Evolutionary conservation across 2,113 vertebrate genomes (phyloP).

Genomic region (Mus pahari): DNA sequence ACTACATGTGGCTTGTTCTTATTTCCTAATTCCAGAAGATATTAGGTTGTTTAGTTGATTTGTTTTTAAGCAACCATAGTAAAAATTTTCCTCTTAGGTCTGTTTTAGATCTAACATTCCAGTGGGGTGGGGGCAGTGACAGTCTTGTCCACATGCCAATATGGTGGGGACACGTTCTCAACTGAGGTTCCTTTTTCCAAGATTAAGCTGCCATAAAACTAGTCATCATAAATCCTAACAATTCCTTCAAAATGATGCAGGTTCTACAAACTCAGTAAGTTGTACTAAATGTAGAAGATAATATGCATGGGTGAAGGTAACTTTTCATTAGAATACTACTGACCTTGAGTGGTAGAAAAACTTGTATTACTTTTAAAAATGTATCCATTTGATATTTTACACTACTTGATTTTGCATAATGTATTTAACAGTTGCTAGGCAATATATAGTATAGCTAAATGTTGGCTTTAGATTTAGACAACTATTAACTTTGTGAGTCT

Average conservation of each 20-base stretch:
- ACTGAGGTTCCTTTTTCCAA: not conserved
- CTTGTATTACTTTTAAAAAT: not conserved
- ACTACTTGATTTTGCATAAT: not conserved
- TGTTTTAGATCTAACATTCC: not conserved
- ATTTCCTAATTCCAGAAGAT: not conserved
- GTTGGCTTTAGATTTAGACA: constrained; percentile 8
- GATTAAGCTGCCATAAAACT: not conserved
- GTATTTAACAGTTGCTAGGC: not conserved
- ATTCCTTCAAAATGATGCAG: not conserved
- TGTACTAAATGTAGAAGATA: not conserved
- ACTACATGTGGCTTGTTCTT: not conserved
- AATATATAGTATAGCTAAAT: not conserved
- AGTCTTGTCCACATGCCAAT: not conserved
- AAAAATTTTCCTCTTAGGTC: not conserved
- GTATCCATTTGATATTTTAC: not conserved
- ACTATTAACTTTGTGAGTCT: not conserved
- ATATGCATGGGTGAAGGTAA: not conserved
- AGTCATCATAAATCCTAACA: not conserved
- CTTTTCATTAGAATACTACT: not conserved
- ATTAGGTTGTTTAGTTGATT: not conserved
- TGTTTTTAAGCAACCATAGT: not conserved
- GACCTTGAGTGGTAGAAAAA: not conserved
- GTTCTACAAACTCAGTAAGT: not conserved
- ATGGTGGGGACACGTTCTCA: not conserved
- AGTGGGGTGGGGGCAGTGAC: not conserved